A percentile compares a stretch with the other conserved stretches of the same genome.
Evolutionary conservation across 2,888 invertebrate genomes (phyloP).

Genomic region (Nipponacmea schrenckii): DNA sequence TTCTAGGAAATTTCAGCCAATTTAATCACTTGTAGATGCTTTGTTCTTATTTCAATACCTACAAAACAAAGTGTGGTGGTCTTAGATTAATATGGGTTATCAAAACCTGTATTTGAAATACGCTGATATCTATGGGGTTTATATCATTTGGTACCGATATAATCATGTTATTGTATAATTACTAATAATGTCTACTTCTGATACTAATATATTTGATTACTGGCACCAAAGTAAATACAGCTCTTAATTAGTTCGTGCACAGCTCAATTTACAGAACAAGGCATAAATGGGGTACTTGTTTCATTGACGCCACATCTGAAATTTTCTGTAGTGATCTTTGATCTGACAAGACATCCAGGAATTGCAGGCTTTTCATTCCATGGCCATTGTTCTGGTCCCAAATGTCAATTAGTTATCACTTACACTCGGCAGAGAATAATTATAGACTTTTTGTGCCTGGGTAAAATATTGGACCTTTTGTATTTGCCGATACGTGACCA

Average conservation of each 20-base stretch:
- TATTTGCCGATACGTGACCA: constrained; percentile 3
- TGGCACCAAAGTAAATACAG: neutral
- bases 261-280: neutral
- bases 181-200: neutral
- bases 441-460: constrained; percentile 4
- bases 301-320: neutral
- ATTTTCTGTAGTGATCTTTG: neutral
- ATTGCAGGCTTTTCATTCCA: neutral
- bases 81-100: no score
- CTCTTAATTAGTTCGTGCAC: neutral
- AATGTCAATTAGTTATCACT: neutral
- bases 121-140: no score
- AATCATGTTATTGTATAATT: constrained; percentile 1
- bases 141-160: neutral
- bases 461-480: constrained; percentile 8
- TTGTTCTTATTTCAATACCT: no score
- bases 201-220: neutral
- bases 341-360: neutral
- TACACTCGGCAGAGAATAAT: neutral
- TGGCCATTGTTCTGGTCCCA: neutral
- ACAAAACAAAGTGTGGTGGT: no score
- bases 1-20: no score
- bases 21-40: no score
- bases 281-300: neutral
- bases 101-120: no score